Evolutionary conservation across 2,888 invertebrate genomes (phyloP).

Genomic region (Leptinotarsa peninsularis): DNA sequence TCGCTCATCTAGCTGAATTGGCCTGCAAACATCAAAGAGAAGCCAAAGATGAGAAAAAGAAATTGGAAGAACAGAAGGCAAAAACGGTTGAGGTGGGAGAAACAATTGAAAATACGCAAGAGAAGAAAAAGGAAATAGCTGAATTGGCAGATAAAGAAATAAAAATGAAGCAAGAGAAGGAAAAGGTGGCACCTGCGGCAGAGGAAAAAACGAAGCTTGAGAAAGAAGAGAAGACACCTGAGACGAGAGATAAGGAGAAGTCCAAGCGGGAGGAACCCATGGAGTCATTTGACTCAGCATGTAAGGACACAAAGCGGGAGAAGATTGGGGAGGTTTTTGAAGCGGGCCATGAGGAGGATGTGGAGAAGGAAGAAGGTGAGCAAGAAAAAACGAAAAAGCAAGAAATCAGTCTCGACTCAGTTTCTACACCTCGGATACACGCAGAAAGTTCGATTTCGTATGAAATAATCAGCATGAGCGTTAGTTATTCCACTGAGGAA

Average conservation of each 20-base stretch:
- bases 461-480: conserved; percentile 38
- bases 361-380: not conserved
- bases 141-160: not conserved
- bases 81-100: not conserved
- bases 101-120: too few species aligned
- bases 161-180: not conserved
- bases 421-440: not conserved
- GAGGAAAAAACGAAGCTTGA: not conserved
- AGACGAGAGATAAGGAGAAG: not conserved
- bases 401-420: not conserved
- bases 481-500: conserved; percentile 41
- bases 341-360: not conserved
- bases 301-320: not conserved
- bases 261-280: not conserved
- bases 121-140: not conserved
- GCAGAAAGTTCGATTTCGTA: conserved; percentile 13
- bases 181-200: not conserved
- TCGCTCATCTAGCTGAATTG: not conserved
- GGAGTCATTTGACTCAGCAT: not conserved
- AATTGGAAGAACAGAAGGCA: not conserved
- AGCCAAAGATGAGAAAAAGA: not conserved
- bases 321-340: not conserved
- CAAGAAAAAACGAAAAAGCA: not conserved
- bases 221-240: not conserved
- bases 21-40: not conserved